A percentile compares a stretch with the other conserved stretches of the same genome.
Evolutionary conservation across 2,888 invertebrate species (phyloP).

Genomic region (Ashinkailepas kermadecensis): DNA sequence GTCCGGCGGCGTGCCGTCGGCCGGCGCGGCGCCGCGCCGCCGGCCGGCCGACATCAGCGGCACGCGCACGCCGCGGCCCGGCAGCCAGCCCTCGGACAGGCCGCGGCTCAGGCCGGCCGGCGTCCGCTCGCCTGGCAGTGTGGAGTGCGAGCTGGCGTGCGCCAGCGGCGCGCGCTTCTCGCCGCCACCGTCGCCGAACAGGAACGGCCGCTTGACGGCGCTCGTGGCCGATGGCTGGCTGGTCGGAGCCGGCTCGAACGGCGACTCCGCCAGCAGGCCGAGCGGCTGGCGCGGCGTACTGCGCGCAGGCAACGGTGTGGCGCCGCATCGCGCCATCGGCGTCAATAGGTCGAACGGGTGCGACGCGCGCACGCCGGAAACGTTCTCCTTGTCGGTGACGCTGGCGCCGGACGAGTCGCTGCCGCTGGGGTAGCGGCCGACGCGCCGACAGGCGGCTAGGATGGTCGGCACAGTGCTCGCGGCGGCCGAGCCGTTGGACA

Average conservation of each 20-base stretch:
- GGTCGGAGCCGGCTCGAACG: neutral
- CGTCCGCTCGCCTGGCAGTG: neutral
- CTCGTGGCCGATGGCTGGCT: neutral
- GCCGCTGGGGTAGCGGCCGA: neutral
- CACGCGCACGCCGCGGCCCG: neutral
- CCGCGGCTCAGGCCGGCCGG: neutral
- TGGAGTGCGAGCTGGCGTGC: neutral
- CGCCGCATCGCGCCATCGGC: neutral
- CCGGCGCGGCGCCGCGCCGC: neutral
- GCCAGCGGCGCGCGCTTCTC: conserved; percentile 5
- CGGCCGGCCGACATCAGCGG: neutral
- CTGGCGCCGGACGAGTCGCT: neutral
- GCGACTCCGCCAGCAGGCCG: neutral
- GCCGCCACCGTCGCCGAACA: neutral
- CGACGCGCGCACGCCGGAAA: neutral
- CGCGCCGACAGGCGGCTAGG: neutral
- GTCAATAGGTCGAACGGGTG: conserved; percentile 13
- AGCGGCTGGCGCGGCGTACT: neutral
- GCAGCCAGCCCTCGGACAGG: conserved; percentile 10
- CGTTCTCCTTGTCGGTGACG: conserved; percentile 6
- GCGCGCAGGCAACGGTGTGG: neutral
- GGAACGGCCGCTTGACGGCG: conserved; percentile 12
- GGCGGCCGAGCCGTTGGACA: neutral
- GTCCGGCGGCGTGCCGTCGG: neutral
- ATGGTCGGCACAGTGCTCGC: neutral